Base-by-base conservation (phyloP, 2,888 invertebrate genomes). In the Drosophila niveifrons region DNA sequence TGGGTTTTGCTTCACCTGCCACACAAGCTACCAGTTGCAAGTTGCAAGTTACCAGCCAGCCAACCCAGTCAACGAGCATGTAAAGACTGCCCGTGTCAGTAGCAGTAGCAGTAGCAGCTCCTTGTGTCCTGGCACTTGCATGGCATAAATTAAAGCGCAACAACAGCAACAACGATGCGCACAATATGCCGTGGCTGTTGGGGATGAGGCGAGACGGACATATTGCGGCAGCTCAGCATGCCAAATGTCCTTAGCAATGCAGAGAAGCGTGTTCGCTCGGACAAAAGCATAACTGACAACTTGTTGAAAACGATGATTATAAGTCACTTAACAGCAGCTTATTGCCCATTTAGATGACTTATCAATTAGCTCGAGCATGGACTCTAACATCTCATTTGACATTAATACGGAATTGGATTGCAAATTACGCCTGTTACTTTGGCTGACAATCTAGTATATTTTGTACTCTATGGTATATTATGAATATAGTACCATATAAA, bases 1-100 rank as follows among this genome's bases (percentile, higher is more conserved):
- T 88, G 76, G 81, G 66, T 88, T 83, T 88, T 62, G 75, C 81
- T 73, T 86, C 88, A 88, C 80, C 83, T 84, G 87, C 64, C 65
- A 29, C 65, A 29, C 74, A 50, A 58, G 43, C 34, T n/a, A 64
- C 47, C 48, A 61, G 61, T 39, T 48, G 31, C 39, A 41, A 36
- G 52, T 13, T 10, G 28, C 18, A 17, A 53, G 41, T 15, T 41
- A 28, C 39, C 46, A 57, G 41, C 39, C 46, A 57, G 46, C 43
- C 39, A 48, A 29, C 23, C 15, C 8, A 55, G 56, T 29, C 23
- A 55, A 31, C 41, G 17, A 34, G 15, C 43, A 10, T 29, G 50
- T n/a, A 46, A 41, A 41, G 39, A 57, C 58, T 47, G 41, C 8
- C 15, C 46, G 29, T 43, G 29, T 31, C 17, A 13, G 53, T 15